Percentiles rank a stretch among this genome's conserved stretches.
These are phyloP conservation scores for Drosophila subobscura DNA, from an alignment of 1,140 invertebrate genomes.

Conservation along the genomic window DNA sequence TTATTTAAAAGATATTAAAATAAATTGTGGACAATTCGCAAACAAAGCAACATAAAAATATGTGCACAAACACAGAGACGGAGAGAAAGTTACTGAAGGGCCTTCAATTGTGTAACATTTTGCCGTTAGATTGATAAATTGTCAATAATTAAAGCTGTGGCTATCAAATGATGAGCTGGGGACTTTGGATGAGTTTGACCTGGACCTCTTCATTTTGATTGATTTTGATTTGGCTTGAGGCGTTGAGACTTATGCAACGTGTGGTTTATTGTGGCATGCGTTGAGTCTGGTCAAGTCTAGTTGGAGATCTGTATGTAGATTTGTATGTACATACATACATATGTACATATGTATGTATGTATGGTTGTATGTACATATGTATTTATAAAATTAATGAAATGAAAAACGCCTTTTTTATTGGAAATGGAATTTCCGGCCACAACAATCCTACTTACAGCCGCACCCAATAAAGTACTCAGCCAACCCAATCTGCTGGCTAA, in stretches of 20 bases:
- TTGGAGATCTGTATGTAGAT: neutral
- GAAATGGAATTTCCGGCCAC: slow-evolving; percentile 28
- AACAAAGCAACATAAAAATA: slow-evolving; percentile 23
- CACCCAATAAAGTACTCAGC: slow-evolving; percentile 28
- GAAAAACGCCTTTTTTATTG: slow-evolving; percentile 16
- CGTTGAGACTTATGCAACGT: slow-evolving; percentile 33
- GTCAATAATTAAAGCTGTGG: slow-evolving; percentile 56
- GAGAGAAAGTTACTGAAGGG: slow-evolving; percentile 50
- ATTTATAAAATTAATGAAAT: slow-evolving; percentile 29
- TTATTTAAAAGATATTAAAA: slow-evolving; percentile 54
- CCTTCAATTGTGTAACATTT: slow-evolving; percentile 64
- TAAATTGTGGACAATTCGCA: slow-evolving; percentile 46
- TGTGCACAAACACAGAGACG: slow-evolving; percentile 10
- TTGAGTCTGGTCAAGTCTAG: neutral
- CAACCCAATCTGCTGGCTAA: slow-evolving; percentile 56
- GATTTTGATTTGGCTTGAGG: slow-evolving; percentile 50
- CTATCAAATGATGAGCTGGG: slow-evolving; percentile 43
- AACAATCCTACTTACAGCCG: slow-evolving; percentile 29
- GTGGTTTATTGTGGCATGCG: neutral
- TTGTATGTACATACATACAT: neutral
- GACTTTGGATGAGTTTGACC: slow-evolving; percentile 36
- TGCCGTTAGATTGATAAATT: slow-evolving; percentile 63
- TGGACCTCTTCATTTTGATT: slow-evolving; percentile 51
- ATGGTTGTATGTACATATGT: slow-evolving; percentile 7
- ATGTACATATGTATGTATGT: no score